Base-by-base conservation (phyloP, 2,797 vertebrate genomes). In the Falco peregrinus region DNA sequence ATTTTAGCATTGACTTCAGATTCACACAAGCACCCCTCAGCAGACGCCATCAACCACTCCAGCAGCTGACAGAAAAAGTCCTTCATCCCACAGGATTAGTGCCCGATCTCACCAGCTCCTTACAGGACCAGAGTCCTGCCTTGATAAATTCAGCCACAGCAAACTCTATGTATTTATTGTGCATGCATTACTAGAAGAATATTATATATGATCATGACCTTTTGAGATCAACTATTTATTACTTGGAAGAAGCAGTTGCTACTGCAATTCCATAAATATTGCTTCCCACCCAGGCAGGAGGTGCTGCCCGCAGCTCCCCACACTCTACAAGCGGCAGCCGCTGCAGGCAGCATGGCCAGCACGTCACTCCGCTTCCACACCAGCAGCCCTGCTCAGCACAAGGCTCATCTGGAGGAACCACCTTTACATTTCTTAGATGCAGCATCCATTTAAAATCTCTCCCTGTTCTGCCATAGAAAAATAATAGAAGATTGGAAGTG, bases 51-150 rank as follows among this genome's bases (percentile, higher is more conserved):
- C 35, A 45, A 35, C 26, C 2, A 16, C 60, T 41, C 53, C 8
- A 4, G 25, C 51, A 71, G 29, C 43, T 17, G 60, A 24, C 28
- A 1, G 4, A n/a, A n/a, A 31, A 43, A 45, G 7, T 5, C 37
- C 43, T 35, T 37, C 29, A 1, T 22, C 63, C 3, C 22, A 5
- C 43, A 5, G 9, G 6, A 4, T 16, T 8, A 12, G 61, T 3
- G 29, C 24, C 37, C 20, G 29, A 57, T 15, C 54, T n/a, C 50
- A 31, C 1, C 2, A 24, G 43, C 37, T 45, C 37, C 43, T 31
- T 13, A 6, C 11, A 13, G 48, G 18, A 50, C 33, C 37, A 13
- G 16, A 9, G 39, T 9, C 53, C 59, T 14, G 24, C 60, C 5
- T 1, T 41, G 16, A 28, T 17, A 20, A 64, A 65, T 25, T 16